Evolutionary conservation across 2,797 vertebrate genomes (phyloP).

Genomic region (Psittacula derbiana): DNA sequence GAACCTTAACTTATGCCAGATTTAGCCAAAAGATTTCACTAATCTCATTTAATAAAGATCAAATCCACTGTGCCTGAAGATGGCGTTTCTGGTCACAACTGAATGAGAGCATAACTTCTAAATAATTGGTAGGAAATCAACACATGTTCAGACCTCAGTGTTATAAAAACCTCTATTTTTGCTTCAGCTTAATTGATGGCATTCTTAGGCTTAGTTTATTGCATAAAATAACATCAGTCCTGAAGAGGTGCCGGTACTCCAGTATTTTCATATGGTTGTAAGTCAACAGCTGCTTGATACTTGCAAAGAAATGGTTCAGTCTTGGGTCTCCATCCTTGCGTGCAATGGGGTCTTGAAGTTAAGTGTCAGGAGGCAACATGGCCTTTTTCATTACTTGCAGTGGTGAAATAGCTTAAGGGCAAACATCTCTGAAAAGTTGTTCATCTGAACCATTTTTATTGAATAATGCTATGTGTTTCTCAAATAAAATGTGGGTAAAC

Average conservation of each 20-base stretch:
- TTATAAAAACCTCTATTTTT: not conserved
- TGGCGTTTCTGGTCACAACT: not conserved
- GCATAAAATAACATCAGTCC: not conserved
- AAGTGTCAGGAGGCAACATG: not conserved
- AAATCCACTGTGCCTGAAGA: not conserved
- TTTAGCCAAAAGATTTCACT: not conserved
- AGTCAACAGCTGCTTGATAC: not conserved
- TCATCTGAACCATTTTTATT: not conserved
- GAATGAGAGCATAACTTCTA: not conserved
- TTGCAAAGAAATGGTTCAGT: not conserved
- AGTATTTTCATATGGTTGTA: not conserved
- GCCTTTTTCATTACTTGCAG: not conserved
- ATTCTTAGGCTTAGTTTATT: not conserved
- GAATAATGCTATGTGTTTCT: not conserved
- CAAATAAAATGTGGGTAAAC: not conserved
- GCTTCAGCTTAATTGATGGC: not conserved
- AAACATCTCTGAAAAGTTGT: not conserved
- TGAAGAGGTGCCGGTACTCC: not conserved
- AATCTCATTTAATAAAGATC: not conserved
- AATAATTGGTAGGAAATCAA: not conserved
- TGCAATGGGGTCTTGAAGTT: not conserved
- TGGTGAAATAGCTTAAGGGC: not conserved
- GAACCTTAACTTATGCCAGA: not conserved
- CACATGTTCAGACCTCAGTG: not conserved
- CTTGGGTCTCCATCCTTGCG: not conserved